phyloP scores from a whole-genome alignment of 1,140 invertebrate genomes.

The Macrotrachela quadricornifera region DNA sequence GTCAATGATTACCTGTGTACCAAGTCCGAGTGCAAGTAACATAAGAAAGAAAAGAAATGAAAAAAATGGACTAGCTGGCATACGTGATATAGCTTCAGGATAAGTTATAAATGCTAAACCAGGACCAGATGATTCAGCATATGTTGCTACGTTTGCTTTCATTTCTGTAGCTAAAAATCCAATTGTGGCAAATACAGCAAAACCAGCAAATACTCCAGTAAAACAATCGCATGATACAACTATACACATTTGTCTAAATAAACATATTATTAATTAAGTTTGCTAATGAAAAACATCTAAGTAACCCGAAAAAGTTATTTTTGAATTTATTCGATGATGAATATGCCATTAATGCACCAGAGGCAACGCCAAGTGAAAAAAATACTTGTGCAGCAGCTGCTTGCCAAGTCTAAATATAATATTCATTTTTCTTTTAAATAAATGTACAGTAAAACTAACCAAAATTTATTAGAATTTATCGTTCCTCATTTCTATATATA shows the following conservation, averaged over 20 bases:
- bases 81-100: conserved; percentile 63
- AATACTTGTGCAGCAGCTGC: conserved; percentile 93
- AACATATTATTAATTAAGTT: background rate
- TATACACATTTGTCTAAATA: too few species aligned
- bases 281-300: conserved; percentile 1
- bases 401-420: conserved; percentile 55
- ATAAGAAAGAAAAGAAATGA: too few species aligned
- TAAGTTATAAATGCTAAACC: conserved; percentile 69
- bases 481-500: too few species aligned
- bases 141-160: conserved; percentile 11
- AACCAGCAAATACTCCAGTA: too few species aligned
- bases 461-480: too few species aligned
- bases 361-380: conserved; percentile 84
- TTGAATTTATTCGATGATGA: conserved; percentile 95
- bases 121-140: conserved; percentile 35
- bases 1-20: too few species aligned
- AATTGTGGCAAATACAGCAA: too few species aligned
- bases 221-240: too few species aligned
- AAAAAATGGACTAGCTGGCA: conserved; percentile 35
- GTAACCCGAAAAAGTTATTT: conserved; percentile 90
- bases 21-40: too few species aligned
- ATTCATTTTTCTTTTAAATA: too few species aligned
- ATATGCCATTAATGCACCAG: conserved; percentile 87
- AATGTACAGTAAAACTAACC: too few species aligned
- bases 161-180: conserved; percentile 20